Evolutionary conservation across 2,113 vertebrate genomes (phyloP), one percentile per base, ranked within the genome.

Genomic region (Muscicapa adusta): DNA sequence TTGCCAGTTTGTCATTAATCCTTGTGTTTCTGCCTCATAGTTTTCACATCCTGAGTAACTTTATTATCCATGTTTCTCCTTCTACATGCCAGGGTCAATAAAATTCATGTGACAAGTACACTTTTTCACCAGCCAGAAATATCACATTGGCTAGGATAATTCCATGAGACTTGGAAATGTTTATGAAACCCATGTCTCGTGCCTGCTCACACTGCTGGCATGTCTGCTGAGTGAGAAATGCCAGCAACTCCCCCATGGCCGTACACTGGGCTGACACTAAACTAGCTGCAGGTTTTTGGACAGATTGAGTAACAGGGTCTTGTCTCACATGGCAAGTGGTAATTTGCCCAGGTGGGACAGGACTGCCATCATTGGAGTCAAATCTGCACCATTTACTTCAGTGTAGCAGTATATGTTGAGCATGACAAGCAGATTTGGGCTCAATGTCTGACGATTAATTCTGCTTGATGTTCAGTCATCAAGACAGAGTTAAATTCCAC

Each of bases 1-100:
- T 92, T 89, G 83, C 72, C 76, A 86, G 28, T 89, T 94, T 84
- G 60, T 82, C 36, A n/a, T 83, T 87, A 83, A 88, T 84, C 73
- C 85, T 43, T 53, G 40, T 38, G 31, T 74, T 89, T 91, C 53
- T 74, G 60, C 48, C 51, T 89, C 80, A 51, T 19, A 56, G 40
- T 88, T 93, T 91, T 74, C 31, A 63, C 78, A 54, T 71, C 56
- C 36, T 91, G 51, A 62, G 28, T 66, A 90, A 78, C 24, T 87
- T 93, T 76, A 90, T 92, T 84, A 71, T 77, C 34, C 25, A 0
- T 73, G 65, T 82, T 92, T 91, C 54, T 85, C 63, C 31, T 84
- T 91, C 57, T 61, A 36, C 67, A 67, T 45, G 63, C 36, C 89
- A 77, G 48, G 61, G 54, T 88, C 85, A 93, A 70, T 71, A 74